Percentiles rank a stretch among this genome's conserved stretches.
These are phyloP conservation scores for Gobio occitaniae DNA, from an alignment of 2,797 vertebrate genomes.

Conservation along the genomic window DNA sequence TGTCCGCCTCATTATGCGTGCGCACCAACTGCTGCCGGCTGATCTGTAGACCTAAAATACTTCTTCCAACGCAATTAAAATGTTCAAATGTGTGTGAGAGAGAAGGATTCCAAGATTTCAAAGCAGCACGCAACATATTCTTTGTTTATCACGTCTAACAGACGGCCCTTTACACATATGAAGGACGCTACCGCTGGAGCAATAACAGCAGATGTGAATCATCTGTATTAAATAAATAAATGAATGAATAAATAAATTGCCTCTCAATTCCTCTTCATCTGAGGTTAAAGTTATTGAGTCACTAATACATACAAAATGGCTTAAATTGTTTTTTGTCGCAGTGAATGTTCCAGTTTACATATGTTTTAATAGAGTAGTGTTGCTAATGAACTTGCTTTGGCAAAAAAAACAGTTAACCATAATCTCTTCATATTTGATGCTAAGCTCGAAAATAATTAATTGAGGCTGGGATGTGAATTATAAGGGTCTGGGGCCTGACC, in stretches of 20 bases:
- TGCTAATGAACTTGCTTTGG: constrained; percentile 13
- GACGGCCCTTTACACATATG: too few species aligned
- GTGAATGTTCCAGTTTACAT: constrained; percentile 10
- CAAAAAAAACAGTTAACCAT: neutral
- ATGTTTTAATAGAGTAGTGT: constrained; percentile 6
- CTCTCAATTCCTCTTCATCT: constrained; percentile 35
- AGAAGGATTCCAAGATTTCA: constrained; percentile 28
- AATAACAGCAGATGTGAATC: constrained; percentile 60
- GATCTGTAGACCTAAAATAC: constrained; percentile 63
- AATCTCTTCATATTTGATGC: neutral
- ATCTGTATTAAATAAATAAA: constrained; percentile 53
- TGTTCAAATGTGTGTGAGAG: constrained; percentile 42
- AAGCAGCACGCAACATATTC: constrained; percentile 45
- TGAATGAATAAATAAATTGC: constrained; percentile 47
- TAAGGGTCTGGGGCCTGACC: neutral
- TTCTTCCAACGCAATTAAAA: constrained; percentile 66
- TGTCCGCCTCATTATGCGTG: constrained; percentile 72
- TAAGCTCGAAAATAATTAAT: neutral
- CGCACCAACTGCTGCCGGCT: constrained; percentile 71
- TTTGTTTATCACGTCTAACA: constrained; percentile 47
- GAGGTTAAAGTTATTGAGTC: constrained; percentile 48
- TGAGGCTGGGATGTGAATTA: neutral
- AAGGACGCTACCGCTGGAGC: constrained; percentile 13
- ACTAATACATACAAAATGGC: constrained; percentile 41
- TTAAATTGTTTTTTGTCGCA: constrained; percentile 25